Base-by-base conservation (phyloP, 1,140 invertebrate species). In the Trachelipus rathkii region DNA sequence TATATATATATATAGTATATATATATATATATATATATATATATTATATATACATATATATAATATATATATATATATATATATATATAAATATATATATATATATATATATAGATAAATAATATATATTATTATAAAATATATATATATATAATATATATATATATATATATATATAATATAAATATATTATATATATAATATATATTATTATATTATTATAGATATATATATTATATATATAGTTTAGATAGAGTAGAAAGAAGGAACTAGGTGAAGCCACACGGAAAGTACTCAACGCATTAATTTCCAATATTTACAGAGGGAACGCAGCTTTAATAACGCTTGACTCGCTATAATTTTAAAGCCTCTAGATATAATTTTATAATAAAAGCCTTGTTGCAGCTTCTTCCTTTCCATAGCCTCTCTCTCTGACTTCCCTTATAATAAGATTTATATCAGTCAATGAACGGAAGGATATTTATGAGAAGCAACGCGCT, bases 361-460 rank as follows among this genome's bases (percentile, higher is more conserved):
- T 89, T 85, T 80, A 94, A 85, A 0, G 95, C 92, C 81, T 89
- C 88, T n/a, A 85, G 78, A 86, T 91, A n/a, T 94, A 82, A 92
- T 88, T 73, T 91, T 91, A 79, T 88, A 81, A 91, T 90, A 81
- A 95, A 96, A 33, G 88, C 89, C 69, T 87, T 87, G 83, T 96
- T 96, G 19, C 95, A 76, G 89, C 86, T 71, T 90, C 84, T 95
- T 93, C 6, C 90, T 84, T 73, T 87, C 84, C 21, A 88, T 84
- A 0, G 93, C 89, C 82, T 88, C 87, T 73, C 89, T 85, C 10
- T 86, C 83, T 84, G 89, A 87, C 95, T 95, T 50, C 86, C 87
- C 44, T 80, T 78, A 77, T 77, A 82, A 44, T 78, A 75, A 21
- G 82, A 46, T 21, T 81, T 69, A 84, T 77, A 46, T 81, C 69